Conservation (phyloP, 2,113 vertebrate species). For the Holacanthus passer region DNA sequence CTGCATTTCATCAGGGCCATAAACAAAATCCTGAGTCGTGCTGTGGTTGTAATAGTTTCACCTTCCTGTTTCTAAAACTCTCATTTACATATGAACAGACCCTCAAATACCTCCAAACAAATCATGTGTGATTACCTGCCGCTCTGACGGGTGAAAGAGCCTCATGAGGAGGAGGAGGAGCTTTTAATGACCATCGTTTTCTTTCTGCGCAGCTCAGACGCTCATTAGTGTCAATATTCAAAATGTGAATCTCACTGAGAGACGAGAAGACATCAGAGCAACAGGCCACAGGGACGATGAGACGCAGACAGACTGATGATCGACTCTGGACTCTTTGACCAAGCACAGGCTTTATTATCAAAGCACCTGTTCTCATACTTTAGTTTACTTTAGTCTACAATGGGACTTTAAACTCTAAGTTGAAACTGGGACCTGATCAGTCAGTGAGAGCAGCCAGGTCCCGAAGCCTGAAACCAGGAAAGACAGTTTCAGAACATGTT, state of each 20-base stretch:
- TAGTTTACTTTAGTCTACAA: neutral
- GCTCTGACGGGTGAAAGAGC: neutral
- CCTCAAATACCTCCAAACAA: slow-evolving; percentile 35
- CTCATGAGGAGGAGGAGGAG: slow-evolving; percentile 10
- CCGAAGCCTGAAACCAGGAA: no score
- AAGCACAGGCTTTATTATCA: neutral
- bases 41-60: neutral
- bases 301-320: no score
- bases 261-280: neutral
- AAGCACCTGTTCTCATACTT: neutral
- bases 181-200: slow-evolving; percentile 38
- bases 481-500: no score
- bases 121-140: slow-evolving; percentile 50
- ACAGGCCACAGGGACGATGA: neutral
- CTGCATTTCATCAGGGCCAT: neutral
- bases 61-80: slow-evolving; percentile 10
- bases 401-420: no score
- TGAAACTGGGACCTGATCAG: no score
- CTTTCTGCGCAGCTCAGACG: neutral
- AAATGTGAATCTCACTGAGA: slow-evolving; percentile 22
- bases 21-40: neutral
- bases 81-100: slow-evolving; percentile 57
- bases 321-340: neutral
- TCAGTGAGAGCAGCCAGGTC: no score
- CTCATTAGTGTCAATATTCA: slow-evolving; percentile 49